Evolutionary conservation across 2,888 invertebrate genomes (phyloP).

Genomic region (Acleris laterana): DNA sequence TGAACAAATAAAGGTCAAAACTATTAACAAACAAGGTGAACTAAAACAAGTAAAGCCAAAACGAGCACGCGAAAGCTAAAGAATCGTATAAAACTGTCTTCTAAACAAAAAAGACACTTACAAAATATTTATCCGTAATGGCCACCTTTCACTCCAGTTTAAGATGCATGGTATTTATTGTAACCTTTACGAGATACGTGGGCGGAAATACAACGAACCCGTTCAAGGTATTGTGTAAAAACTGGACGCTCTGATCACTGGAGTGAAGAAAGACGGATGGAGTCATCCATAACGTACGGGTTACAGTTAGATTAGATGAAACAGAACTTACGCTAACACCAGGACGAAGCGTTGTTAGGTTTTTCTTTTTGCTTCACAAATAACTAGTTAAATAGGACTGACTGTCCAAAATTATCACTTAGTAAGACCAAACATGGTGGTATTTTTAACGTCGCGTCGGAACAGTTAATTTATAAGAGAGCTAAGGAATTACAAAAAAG

Average conservation of each 20-base stretch:
- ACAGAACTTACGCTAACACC: conserved; percentile 21
- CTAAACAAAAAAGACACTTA: conserved; percentile 12
- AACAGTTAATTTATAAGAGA: not conserved
- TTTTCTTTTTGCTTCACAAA: conserved; percentile 3
- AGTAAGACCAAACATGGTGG: conserved; percentile 11
- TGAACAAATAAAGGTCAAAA: conserved; percentile 24
- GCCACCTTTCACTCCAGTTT: conserved; percentile 32
- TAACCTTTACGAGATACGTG: conserved; percentile 39
- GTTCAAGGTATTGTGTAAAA: conserved; percentile 38
- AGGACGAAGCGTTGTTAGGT: not conserved
- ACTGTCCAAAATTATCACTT: not conserved
- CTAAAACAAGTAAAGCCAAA: conserved; percentile 6
- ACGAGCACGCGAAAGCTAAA: conserved; percentile 20
- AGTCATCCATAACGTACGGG: conserved; percentile 41
- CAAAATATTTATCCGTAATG: conserved; percentile 28
- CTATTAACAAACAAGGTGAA: conserved; percentile 15
- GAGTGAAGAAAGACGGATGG: conserved; percentile 47
- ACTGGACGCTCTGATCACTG: conserved; percentile 50
- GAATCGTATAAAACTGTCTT: not conserved
- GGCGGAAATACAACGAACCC: conserved; percentile 41
- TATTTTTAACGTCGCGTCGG: not conserved
- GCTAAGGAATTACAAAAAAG: conserved; percentile 16
- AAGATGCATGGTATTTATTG: conserved; percentile 28
- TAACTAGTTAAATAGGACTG: not conserved
- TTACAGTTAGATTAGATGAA: conserved; percentile 33